Conservation (phyloP, 2,113 vertebrate species). For the Regulus satrapa region DNA sequence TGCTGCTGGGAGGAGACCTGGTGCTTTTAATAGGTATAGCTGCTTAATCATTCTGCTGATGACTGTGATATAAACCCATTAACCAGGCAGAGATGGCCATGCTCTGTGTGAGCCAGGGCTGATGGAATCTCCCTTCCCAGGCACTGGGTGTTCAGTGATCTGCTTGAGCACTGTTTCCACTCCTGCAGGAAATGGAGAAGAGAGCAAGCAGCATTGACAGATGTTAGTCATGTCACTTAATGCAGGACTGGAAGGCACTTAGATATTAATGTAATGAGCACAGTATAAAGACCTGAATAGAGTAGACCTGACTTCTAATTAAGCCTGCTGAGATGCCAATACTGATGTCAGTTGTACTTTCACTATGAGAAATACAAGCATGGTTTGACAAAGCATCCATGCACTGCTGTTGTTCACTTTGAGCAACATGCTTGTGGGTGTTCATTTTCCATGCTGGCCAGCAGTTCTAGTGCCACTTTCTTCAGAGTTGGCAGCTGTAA, state of each 20-base stretch:
- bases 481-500: background rate
- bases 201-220: background rate
- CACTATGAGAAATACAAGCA: background rate
- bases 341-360: background rate
- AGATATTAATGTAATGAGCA: background rate
- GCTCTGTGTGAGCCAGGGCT: background rate
- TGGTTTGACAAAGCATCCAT: background rate
- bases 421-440: background rate
- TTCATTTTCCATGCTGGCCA: background rate
- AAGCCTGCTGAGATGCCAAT: background rate
- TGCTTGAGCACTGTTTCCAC: background rate
- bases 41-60: background rate
- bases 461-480: background rate
- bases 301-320: conserved; percentile 3
- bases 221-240: background rate
- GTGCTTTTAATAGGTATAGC: background rate
- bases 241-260: conserved; percentile 2
- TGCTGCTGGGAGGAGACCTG: background rate
- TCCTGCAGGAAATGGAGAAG: background rate
- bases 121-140: background rate
- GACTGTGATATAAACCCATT: background rate
- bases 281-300: background rate
- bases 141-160: background rate
- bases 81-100: background rate
- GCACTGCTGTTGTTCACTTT: background rate